Conservation (phyloP, 2,888 invertebrate genomes). For the Mystacides longicornis region DNA sequence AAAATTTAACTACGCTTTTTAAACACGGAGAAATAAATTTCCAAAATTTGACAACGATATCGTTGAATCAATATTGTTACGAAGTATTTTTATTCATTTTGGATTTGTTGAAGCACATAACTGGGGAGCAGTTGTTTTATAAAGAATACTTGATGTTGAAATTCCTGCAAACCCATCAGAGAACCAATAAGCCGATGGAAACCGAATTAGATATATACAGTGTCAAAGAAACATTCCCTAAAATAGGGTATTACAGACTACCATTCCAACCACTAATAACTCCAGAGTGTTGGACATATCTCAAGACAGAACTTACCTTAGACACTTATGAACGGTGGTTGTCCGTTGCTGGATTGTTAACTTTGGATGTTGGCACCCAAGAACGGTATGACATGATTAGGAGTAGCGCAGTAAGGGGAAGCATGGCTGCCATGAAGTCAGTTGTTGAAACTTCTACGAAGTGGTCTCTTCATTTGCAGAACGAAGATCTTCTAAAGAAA, state of each 20-base stretch:
- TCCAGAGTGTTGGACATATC: slow-evolving; percentile 46
- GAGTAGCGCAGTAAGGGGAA: slow-evolving; percentile 47
- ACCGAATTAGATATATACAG: slow-evolving; percentile 47
- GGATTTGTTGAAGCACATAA: slow-evolving; percentile 35
- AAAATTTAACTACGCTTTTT: slow-evolving; percentile 43
- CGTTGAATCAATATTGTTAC: slow-evolving; percentile 45
- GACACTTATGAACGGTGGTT: slow-evolving; percentile 47
- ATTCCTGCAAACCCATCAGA: slow-evolving; percentile 41
- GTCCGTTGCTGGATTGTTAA: slow-evolving; percentile 39
- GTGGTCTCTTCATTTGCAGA: slow-evolving; percentile 40
- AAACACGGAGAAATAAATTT: slow-evolving; percentile 45
- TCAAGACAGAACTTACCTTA: slow-evolving; percentile 46
- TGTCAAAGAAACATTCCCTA: slow-evolving; percentile 45
- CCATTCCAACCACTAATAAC: slow-evolving; percentile 46
- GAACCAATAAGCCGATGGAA: slow-evolving; percentile 42
- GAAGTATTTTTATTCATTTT: slow-evolving; percentile 44
- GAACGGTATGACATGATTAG: slow-evolving; percentile 48
- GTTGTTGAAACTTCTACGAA: slow-evolving; percentile 17
- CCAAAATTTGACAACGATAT: slow-evolving; percentile 39
- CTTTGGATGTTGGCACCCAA: slow-evolving; percentile 41
- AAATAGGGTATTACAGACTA: slow-evolving; percentile 44
- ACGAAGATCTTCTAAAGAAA: slow-evolving; percentile 42
- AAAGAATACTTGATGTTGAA: slow-evolving; percentile 43
- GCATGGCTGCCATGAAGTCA: slow-evolving; percentile 35
- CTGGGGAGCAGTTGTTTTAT: slow-evolving; percentile 33